Evolutionary conservation across 2,888 invertebrate genomes (phyloP).

Genomic region (Carterocephalus palaemon): DNA sequence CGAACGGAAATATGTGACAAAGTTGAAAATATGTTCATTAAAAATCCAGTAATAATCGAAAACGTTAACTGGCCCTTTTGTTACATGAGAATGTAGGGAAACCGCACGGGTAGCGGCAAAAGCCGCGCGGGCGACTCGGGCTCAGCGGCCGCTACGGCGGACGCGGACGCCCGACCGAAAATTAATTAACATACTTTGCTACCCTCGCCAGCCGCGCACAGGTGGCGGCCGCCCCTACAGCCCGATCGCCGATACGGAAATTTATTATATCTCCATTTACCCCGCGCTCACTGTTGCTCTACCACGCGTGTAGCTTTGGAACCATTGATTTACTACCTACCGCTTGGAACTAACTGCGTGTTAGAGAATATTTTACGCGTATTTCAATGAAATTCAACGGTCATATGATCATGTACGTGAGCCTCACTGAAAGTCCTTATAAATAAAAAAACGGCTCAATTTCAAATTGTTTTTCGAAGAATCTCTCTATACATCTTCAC

Average conservation of each 20-base stretch:
- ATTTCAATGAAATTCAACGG: no score
- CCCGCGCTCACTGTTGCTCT: conserved; percentile 30
- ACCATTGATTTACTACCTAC: neutral
- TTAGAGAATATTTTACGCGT: no score
- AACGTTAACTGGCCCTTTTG: conserved; percentile 48
- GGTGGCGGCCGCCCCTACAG: conserved; percentile 50
- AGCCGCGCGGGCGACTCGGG: conserved; percentile 64
- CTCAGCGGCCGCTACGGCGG: conserved; percentile 54
- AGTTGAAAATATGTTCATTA: conserved; percentile 23
- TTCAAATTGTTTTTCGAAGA: no score
- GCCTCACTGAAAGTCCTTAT: no score
- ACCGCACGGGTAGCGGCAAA: conserved; percentile 57
- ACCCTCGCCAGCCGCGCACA: conserved; percentile 52
- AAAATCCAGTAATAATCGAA: conserved; percentile 32
- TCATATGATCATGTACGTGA: no score
- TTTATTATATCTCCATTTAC: conserved; percentile 39
- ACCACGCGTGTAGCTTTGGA: conserved; percentile 19
- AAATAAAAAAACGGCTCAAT: no score
- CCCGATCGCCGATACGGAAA: conserved; percentile 38
- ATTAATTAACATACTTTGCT: conserved; percentile 79
- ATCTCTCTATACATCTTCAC: no score
- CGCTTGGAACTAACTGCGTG: no score
- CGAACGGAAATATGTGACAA: conserved; percentile 15
- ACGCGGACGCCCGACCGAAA: conserved; percentile 74
- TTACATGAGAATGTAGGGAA: conserved; percentile 67